These are phyloP conservation scores for Macrosoma leucophasiata DNA, from an alignment of 2,888 invertebrate species.

Conservation along the genomic window DNA sequence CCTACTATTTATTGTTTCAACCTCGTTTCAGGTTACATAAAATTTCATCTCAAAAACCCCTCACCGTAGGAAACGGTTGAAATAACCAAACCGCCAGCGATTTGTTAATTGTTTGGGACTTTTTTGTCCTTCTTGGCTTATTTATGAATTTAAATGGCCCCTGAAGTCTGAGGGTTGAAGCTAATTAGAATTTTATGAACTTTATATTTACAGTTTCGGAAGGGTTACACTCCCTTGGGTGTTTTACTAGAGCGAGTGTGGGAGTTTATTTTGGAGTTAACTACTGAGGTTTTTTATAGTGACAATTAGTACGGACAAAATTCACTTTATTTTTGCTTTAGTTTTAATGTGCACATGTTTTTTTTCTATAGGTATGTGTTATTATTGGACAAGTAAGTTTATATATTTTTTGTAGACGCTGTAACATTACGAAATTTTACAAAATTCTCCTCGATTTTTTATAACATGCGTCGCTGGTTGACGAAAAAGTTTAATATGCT, in stretches of 20 bases:
- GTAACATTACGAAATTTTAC: too few relatives aligned
- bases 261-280: conserved; percentile 16
- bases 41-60: conserved; percentile 38
- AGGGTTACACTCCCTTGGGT: conserved; percentile 45
- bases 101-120: conserved; percentile 72
- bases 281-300: neutral
- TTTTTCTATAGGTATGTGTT: too few relatives aligned
- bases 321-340: too few relatives aligned
- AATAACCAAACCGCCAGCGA: conserved; percentile 64
- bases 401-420: too few relatives aligned
- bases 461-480: too few relatives aligned
- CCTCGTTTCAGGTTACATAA: conserved; percentile 53
- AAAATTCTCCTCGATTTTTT: too few relatives aligned
- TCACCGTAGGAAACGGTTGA: conserved; percentile 55
- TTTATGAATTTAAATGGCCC: conserved; percentile 70
- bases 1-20: conserved; percentile 56
- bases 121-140: conserved; percentile 51
- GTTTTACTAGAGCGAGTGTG: conserved; percentile 32
- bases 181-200: conserved; percentile 71
- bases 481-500: too few relatives aligned
- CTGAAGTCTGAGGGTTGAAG: conserved; percentile 57
- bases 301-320: too few relatives aligned
- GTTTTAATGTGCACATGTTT: too few relatives aligned
- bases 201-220: conserved; percentile 56
- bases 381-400: too few relatives aligned